These are phyloP conservation scores for Theristicus caerulescens DNA, from an alignment of 2,113 vertebrate genomes.

Conservation along the genomic window DNA sequence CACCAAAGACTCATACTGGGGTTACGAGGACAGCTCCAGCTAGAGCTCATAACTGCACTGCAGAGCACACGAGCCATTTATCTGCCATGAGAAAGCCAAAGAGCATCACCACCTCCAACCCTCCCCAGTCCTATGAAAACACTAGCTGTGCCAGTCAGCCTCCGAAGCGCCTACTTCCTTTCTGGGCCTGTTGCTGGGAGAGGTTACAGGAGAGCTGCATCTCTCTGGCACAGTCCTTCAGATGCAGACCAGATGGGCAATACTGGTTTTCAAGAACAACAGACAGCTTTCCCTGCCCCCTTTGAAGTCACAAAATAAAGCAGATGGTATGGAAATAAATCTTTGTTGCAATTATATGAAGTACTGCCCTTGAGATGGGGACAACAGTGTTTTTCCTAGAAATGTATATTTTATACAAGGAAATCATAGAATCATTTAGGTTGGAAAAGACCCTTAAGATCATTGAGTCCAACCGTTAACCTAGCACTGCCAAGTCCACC, in stretches of 20 bases:
- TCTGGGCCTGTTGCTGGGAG: not conserved
- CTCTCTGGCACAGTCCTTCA: fast-evolving
- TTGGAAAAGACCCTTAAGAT: no score
- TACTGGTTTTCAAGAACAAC: not conserved
- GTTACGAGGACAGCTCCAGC: not conserved
- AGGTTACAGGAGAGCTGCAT: not conserved
- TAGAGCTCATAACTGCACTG: not conserved
- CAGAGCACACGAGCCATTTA: not conserved
- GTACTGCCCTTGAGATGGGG: not conserved
- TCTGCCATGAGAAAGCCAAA: no score
- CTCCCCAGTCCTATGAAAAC: not conserved
- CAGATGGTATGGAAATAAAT: not conserved
- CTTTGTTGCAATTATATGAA: not conserved
- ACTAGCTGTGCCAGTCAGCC: not conserved
- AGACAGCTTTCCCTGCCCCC: not conserved
- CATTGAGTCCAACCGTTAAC: no score
- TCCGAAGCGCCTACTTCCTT: not conserved
- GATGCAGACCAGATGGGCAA: not conserved
- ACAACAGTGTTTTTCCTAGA: not conserved
- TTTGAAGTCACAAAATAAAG: not conserved
- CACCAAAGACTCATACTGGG: not conserved
- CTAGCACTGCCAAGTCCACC: no score
- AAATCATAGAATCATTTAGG: not conserved
- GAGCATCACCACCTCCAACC: not conserved
- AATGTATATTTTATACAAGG: not conserved